Percentiles rank a stretch among this genome's conserved stretches.
Evolutionary conservation across 2,888 invertebrate species (phyloP).

Genomic region (Coleophora flavipennella): DNA sequence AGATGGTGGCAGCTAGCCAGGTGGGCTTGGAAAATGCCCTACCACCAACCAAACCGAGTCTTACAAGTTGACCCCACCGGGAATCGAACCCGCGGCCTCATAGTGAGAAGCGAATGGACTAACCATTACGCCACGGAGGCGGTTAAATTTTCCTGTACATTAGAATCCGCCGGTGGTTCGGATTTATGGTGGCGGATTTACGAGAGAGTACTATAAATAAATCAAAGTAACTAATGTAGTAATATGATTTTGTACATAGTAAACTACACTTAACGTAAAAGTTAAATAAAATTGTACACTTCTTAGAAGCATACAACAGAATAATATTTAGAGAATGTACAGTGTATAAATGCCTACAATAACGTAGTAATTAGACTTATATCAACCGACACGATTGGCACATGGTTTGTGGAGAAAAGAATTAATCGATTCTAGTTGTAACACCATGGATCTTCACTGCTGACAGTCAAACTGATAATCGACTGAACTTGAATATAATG

Average conservation of each 20-base stretch:
- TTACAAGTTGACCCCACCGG: too few relatives aligned
- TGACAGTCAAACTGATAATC: conserved; percentile 7
- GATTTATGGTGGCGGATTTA: too few relatives aligned
- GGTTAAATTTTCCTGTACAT: too few relatives aligned
- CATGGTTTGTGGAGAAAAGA: conserved; percentile 3
- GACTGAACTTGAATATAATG: conserved; percentile 29
- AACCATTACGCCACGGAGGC: too few relatives aligned
- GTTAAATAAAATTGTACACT: conserved; percentile 40
- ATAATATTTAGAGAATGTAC: conserved; percentile 18
- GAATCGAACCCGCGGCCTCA: too few relatives aligned
- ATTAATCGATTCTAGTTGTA: neutral
- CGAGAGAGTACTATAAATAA: too few relatives aligned
- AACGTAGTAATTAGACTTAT: conserved; percentile 14
- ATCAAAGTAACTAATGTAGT: conserved; percentile 17
- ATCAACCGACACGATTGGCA: conserved; percentile 15
- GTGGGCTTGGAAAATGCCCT: too few relatives aligned
- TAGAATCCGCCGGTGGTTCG: too few relatives aligned
- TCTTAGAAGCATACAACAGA: conserved; percentile 44
- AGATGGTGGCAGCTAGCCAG: too few relatives aligned
- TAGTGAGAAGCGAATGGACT: too few relatives aligned
- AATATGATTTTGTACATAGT: conserved; percentile 37
- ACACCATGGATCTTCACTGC: neutral
- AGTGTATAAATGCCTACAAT: conserved; percentile 32
- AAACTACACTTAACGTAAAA: conserved; percentile 22
- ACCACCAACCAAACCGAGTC: too few relatives aligned